Evolutionary conservation across 2,888 invertebrate species (phyloP).

Genomic region (Anagyrus pseudococci): DNA sequence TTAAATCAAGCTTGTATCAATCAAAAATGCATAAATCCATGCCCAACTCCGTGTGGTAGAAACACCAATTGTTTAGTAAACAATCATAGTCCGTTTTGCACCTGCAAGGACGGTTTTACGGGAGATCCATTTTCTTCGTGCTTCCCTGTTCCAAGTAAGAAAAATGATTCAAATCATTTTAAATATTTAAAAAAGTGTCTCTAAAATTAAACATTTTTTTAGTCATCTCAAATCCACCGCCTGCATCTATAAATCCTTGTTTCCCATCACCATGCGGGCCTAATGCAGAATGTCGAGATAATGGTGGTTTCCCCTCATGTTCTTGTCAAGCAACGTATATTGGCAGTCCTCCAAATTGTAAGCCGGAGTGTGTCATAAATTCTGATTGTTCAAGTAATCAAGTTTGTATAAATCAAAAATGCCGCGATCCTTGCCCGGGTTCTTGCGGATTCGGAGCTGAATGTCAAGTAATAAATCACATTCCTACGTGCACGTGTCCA

Average conservation of each 20-base stretch:
- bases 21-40: constrained; percentile 65
- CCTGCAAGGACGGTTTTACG: constrained; percentile 55
- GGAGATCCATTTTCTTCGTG: constrained; percentile 60
- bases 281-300: constrained; percentile 79
- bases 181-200: constrained; percentile 32
- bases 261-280: constrained; percentile 71
- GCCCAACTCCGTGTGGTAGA: constrained; percentile 64
- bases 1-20: constrained; percentile 63
- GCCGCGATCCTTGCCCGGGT: constrained; percentile 79
- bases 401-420: constrained; percentile 79
- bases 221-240: constrained; percentile 52
- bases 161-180: too few relatives aligned
- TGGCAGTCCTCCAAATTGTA: constrained; percentile 69
- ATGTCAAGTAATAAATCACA: constrained; percentile 73
- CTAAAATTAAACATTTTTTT: constrained; percentile 49
- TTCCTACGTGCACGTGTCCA: constrained; percentile 72
- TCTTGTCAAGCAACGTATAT: constrained; percentile 55
- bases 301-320: constrained; percentile 63
- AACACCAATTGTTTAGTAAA: constrained; percentile 64
- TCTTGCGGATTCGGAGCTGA: constrained; percentile 70
- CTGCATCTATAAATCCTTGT: constrained; percentile 48
- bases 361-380: constrained; percentile 81
- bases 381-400: constrained; percentile 77
- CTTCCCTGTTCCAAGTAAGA: constrained; percentile 50
- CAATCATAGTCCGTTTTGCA: constrained; percentile 65